phyloP scores from a whole-genome alignment of 2,888 invertebrate genomes.

The Leucoma salicis region DNA sequence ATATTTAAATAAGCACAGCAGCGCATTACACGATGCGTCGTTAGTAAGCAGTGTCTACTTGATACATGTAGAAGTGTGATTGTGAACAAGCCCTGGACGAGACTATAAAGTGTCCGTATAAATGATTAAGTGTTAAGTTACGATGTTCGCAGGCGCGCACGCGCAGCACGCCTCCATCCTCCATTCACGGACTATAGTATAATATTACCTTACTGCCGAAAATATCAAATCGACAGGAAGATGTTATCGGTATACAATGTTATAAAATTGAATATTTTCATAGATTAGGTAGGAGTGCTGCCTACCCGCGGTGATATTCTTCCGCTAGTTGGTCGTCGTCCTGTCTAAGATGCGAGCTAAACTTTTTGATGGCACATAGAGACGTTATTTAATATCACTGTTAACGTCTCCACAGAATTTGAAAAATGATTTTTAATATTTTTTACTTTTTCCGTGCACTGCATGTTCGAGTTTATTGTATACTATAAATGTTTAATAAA shows the following conservation, averaged over 20 bases:
- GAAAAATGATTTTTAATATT: constrained; percentile 46
- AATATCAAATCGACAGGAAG: constrained; percentile 80
- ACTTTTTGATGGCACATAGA: constrained; percentile 67
- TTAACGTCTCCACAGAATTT: constrained; percentile 69
- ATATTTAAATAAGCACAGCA: constrained; percentile 32
- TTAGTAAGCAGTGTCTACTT: constrained; percentile 17
- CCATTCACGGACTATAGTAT: constrained; percentile 69
- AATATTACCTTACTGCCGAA: constrained; percentile 79
- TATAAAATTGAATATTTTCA: constrained; percentile 81
- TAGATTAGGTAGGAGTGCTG: constrained; percentile 55
- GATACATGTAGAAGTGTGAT: constrained; percentile 28
- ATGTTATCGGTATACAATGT: constrained; percentile 77
- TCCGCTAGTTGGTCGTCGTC: constrained; percentile 43
- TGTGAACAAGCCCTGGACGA: constrained; percentile 39
- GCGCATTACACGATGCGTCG: constrained; percentile 25
- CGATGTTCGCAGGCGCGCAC: constrained; percentile 61
- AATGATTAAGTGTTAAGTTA: constrained; percentile 82
- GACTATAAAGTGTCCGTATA: constrained; percentile 71
- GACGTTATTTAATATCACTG: constrained; percentile 78
- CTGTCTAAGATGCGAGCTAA: constrained; percentile 34
- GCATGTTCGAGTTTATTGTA: constrained; percentile 55
- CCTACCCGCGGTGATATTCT: constrained; percentile 59
- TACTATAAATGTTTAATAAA: constrained; percentile 59
- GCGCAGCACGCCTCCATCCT: constrained; percentile 68
- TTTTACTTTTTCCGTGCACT: constrained; percentile 44